These are phyloP conservation scores for Calephelis virginiensis DNA, from an alignment of 1,140 invertebrate species.

Conservation along the genomic window DNA sequence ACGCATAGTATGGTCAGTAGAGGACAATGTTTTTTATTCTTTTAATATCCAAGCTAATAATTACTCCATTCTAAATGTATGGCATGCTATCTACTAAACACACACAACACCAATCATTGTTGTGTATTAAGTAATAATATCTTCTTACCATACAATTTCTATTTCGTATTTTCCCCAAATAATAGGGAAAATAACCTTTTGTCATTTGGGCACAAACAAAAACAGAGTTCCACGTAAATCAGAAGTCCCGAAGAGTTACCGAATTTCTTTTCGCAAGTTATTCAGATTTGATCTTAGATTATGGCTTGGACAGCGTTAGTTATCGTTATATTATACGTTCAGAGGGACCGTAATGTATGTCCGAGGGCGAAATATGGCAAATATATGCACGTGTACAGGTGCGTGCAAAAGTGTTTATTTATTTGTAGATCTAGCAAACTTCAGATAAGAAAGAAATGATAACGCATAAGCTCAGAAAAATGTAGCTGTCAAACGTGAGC, in stretches of 20 bases:
- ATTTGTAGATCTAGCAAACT: background rate
- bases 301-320: constrained; percentile 46
- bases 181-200: constrained; percentile 20
- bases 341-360: constrained; percentile 42
- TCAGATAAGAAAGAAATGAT: too few species aligned
- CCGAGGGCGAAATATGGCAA: constrained; percentile 43
- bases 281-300: constrained; percentile 49
- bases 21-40: too few species aligned
- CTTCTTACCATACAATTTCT: background rate
- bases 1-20: too few species aligned
- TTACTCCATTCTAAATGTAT: too few species aligned
- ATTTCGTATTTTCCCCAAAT: constrained; percentile 12
- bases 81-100: too few species aligned
- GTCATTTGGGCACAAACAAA: constrained; percentile 27
- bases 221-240: constrained; percentile 32
- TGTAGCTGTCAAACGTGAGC: background rate
- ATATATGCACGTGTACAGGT: constrained; percentile 41
- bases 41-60: too few species aligned
- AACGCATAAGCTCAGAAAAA: too few species aligned
- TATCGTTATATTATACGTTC: constrained; percentile 49
- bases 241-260: constrained; percentile 26
- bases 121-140: too few species aligned
- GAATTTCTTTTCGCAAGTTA: constrained; percentile 37
- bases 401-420: constrained; percentile 25
- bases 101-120: too few species aligned